These are phyloP conservation scores for Galeruca laticollis DNA, from an alignment of 2,888 invertebrate species.

Conservation along the genomic window DNA sequence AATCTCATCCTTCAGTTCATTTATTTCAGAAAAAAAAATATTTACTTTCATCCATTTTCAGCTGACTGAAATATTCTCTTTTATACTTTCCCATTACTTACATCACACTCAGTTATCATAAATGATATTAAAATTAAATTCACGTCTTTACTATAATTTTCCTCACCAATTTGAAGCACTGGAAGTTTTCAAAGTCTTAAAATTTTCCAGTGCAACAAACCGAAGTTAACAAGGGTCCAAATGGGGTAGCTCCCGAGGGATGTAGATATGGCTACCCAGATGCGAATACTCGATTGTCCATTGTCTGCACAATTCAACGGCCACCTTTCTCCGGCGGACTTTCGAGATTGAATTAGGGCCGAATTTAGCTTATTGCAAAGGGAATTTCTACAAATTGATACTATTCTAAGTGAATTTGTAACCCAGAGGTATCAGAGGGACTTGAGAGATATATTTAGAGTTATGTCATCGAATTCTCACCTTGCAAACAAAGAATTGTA, in stretches of 20 bases:
- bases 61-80: not conserved
- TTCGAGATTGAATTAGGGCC: conserved; percentile 62
- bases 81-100: not conserved
- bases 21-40: not conserved
- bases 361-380: conserved; percentile 62
- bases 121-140: conserved; percentile 11
- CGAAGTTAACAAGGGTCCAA: conserved; percentile 60
- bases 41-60: not conserved
- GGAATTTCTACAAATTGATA: conserved; percentile 58
- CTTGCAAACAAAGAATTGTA: not conserved
- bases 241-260: conserved; percentile 56
- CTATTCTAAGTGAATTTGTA: conserved; percentile 49
- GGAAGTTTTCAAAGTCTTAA: conserved; percentile 48
- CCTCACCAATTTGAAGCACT: conserved; percentile 21
- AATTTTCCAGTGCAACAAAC: conserved; percentile 55
- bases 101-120: not conserved
- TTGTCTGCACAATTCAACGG: conserved; percentile 61
- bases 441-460: conserved; percentile 35
- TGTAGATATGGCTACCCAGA: conserved; percentile 60
- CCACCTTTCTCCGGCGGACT: conserved; percentile 57
- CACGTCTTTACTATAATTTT: conserved; percentile 24
- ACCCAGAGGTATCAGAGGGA: conserved; percentile 33
- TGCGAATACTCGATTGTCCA: conserved; percentile 64
- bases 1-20: no score
- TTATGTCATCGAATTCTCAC: conserved; percentile 12